Percentiles rank a stretch among this genome's conserved stretches.
Evolutionary conservation across 2,113 vertebrate genomes (phyloP).

Genomic region (Elaphurus davidianus): DNA sequence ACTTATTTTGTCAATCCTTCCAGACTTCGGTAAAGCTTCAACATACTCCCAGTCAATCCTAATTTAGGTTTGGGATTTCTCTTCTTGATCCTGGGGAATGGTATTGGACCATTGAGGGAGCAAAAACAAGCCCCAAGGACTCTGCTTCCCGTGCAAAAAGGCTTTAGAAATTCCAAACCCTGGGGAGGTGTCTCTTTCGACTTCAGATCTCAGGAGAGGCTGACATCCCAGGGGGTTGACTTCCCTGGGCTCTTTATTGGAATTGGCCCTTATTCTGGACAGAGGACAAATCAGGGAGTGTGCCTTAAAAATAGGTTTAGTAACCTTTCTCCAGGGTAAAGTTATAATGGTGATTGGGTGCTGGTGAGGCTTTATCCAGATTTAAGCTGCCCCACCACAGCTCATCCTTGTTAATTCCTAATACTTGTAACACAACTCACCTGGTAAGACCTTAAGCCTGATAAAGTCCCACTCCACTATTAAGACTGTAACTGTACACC

Average conservation of each 20-base stretch:
- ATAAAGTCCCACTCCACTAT: neutral
- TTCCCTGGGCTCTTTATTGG: neutral
- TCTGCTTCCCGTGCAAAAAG: neutral
- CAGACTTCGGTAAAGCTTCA: neutral
- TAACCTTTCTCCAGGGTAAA: neutral
- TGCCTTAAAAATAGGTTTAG: neutral
- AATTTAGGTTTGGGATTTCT: neutral
- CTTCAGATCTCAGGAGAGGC: neutral
- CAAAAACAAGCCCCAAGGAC: neutral
- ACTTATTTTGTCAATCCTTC: neutral
- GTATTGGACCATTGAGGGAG: neutral
- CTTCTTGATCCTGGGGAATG: neutral
- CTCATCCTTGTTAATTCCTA: neutral
- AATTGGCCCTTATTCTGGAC: neutral
- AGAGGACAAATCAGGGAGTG: neutral
- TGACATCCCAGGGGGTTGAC: neutral
- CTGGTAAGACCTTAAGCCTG: neutral
- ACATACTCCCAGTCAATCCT: neutral
- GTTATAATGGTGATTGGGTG: neutral
- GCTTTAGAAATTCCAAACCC: neutral
- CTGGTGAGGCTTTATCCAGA: neutral
- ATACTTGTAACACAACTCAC: neutral
- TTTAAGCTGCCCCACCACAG: neutral
- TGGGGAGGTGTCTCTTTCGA: neutral
- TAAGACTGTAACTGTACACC: neutral